Evolutionary conservation across 2,113 vertebrate species (phyloP).

Genomic region (Dinomys branickii): DNA sequence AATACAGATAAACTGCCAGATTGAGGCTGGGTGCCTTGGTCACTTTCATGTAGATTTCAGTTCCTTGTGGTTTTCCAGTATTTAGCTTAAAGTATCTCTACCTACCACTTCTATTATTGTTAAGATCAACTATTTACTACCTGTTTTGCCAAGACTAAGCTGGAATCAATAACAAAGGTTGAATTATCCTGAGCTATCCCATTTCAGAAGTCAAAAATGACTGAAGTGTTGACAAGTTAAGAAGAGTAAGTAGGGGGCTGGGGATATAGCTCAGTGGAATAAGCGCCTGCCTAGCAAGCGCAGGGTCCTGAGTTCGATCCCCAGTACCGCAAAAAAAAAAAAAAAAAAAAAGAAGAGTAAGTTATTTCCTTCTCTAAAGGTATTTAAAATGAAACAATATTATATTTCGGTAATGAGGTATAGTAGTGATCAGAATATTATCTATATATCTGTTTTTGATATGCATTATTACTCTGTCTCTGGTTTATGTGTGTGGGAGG

Average conservation of each 20-base stretch:
- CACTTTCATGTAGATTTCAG: slow-evolving; percentile 11
- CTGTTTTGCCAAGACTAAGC: not conserved
- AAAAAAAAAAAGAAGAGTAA: not conserved
- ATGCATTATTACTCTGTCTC: not conserved
- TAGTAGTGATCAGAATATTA: not conserved
- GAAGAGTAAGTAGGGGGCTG: not conserved
- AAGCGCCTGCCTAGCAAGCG: too few species aligned
- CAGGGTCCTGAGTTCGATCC: too few species aligned
- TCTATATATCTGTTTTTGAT: slow-evolving; percentile 13
- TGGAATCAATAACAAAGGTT: slow-evolving; percentile 16
- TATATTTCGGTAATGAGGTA: not conserved
- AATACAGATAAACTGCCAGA: not conserved
- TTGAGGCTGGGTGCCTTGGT: not conserved
- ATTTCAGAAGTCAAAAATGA: slow-evolving; percentile 45
- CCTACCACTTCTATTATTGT: not conserved
- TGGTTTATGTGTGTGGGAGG: not conserved
- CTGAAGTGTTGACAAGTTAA: too few species aligned
- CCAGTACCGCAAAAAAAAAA: too few species aligned
- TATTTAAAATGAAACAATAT: slow-evolving; percentile 10
- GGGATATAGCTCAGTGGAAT: too few species aligned
- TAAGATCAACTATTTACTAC: not conserved
- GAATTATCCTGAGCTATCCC: not conserved
- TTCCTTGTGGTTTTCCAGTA: not conserved
- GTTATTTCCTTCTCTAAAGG: not conserved
- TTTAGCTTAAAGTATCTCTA: slow-evolving; percentile 29